Evolutionary conservation across 2,888 invertebrate species (phyloP).

Genomic region (Amphimallon solstitiale): DNA sequence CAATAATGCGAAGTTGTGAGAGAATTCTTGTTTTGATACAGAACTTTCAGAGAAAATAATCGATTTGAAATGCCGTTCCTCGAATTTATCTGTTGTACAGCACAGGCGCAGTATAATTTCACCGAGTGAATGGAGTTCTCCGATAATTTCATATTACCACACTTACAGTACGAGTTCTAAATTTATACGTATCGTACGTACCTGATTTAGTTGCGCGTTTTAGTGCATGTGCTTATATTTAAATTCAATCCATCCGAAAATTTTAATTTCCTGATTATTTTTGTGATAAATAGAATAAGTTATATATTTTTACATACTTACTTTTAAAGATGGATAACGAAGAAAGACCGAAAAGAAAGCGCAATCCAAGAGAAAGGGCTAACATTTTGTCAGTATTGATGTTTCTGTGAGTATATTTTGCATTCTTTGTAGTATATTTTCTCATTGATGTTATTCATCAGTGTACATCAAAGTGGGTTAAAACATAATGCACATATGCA

Average conservation of each 20-base stretch:
- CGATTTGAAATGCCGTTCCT: slow-evolving; percentile 7
- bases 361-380: slow-evolving; percentile 72
- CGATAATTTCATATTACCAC: not conserved
- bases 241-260: slow-evolving; percentile 13
- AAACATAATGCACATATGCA: too few relatives aligned
- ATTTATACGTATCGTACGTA: slow-evolving; percentile 6
- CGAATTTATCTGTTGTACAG: not conserved
- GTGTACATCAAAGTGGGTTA: too few relatives aligned
- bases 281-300: slow-evolving; percentile 25
- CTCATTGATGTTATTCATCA: too few relatives aligned
- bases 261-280: slow-evolving; percentile 14
- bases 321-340: slow-evolving; percentile 41
- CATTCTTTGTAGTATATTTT: not conserved
- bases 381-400: slow-evolving; percentile 71
- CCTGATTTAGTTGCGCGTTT: slow-evolving; percentile 31
- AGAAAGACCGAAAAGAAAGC: slow-evolving; percentile 54
- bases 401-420: slow-evolving; percentile 72
- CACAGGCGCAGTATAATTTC: slow-evolving; percentile 23
- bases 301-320: not conserved
- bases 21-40: not conserved
- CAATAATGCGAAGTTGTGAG: not conserved
- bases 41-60: slow-evolving; percentile 4
- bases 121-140: not conserved
- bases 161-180: slow-evolving; percentile 24
- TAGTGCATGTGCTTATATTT: slow-evolving; percentile 32